phyloP scores from a whole-genome alignment of 2,797 vertebrate species.

The Oreortyx pictus region DNA sequence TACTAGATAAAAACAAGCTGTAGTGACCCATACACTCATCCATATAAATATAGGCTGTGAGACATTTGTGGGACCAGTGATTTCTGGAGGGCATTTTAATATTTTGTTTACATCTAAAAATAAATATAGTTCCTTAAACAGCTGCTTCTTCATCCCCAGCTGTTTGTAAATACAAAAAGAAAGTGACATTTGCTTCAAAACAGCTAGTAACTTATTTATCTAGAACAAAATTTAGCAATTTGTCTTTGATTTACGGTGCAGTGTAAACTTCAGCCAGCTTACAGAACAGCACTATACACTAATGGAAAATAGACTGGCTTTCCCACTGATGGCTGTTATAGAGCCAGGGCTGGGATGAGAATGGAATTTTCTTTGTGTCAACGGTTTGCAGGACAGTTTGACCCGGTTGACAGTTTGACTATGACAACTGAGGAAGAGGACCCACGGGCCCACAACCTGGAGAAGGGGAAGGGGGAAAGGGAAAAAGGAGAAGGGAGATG shows the following conservation, averaged over 20 bases:
- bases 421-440: no score
- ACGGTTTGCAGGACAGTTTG: no score
- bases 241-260: neutral
- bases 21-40: neutral
- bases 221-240: neutral
- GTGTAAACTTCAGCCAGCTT: neutral
- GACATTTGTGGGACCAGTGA: slow-evolving; percentile 35
- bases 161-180: slow-evolving; percentile 2
- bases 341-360: neutral
- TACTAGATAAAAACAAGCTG: neutral
- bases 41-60: slow-evolving; percentile 26
- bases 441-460: no score
- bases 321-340: neutral
- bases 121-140: slow-evolving; percentile 54
- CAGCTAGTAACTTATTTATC: slow-evolving; percentile 20
- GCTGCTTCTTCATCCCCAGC: slow-evolving; percentile 30
- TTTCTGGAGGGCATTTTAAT: slow-evolving; percentile 53
- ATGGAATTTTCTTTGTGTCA: neutral
- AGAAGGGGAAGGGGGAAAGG: no score
- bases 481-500: no score
- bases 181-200: slow-evolving; percentile 20
- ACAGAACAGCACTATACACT: fast-evolving
- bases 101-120: slow-evolving; percentile 55
- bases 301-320: fast-evolving
- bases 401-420: no score